Evolutionary conservation across 2,888 invertebrate genomes (phyloP), one percentile per base, ranked within the genome.

Genomic region (Tetranychus piercei): DNA sequence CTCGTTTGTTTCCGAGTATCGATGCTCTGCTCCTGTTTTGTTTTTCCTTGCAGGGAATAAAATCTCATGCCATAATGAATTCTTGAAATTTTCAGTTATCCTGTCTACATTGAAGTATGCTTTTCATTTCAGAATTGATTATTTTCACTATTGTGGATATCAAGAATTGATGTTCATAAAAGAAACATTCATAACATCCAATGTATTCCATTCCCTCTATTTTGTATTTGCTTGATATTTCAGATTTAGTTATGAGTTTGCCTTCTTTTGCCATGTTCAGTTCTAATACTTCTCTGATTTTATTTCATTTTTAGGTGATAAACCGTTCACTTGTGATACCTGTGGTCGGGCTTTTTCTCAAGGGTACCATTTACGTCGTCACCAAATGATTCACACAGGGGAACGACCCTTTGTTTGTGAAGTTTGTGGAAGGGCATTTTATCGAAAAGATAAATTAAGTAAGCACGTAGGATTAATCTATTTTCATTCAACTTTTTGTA

Each of bases 381-480:
- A 79, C 75, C 77, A 78, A 75, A 79, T 79, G 79, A 79, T 79
- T 18, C 79, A 79, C 44, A 79, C 79, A 18, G 79, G 79, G 44
- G 79, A 79, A 77, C 74, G 79, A 64, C 79, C 79, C 71, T 79
- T 77, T 76, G 78, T 79, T 9, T 79, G 79, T 76, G 79, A 79
- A 75, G 77, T 78, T 43, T 79, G 79, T 76, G 79, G 79, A 34
- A 75, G 79, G 70, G 79, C 79, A 65, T 79, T 79, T 74, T 79
- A 79, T 76, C 76, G 79, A 45, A 79, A 79, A 75, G 79, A 79
- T 75, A 79, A 79, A 77, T 76, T 79, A 65, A 78, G 78, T 75
- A 74, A 55, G 76, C 34, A 20, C 20, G 20, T 69, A 20, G 8
- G 20, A 69, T 69, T 20, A 23, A 23, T 6, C 20, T 23, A 11